Percentiles rank a stretch among this genome's conserved stretches.
Conservation (phyloP, 2,888 invertebrate genomes). For the Torymus auratus region DNA sequence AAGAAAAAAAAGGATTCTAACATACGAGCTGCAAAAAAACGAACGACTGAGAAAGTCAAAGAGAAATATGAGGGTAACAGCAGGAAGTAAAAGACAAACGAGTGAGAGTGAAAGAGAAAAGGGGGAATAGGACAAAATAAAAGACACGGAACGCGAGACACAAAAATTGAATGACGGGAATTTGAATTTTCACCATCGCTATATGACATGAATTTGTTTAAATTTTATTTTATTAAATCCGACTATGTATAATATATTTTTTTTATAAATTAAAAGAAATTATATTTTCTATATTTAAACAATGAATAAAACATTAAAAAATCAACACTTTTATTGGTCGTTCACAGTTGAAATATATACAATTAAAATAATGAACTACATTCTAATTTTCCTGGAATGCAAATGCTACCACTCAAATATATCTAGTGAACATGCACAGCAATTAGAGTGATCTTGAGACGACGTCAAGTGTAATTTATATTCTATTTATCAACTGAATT, state of each 20-base stretch:
- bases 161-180: too few relatives aligned
- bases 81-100: constrained; percentile 22
- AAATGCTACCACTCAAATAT: constrained; percentile 25
- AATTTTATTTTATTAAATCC: background rate
- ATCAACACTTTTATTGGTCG: too few relatives aligned
- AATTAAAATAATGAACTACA: constrained; percentile 5
- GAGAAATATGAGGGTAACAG: constrained; percentile 1
- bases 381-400: constrained; percentile 16
- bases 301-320: too few relatives aligned
- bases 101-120: constrained; percentile 1
- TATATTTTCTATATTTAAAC: too few relatives aligned
- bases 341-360: background rate
- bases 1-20: constrained; percentile 1
- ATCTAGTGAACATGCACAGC: constrained; percentile 20
- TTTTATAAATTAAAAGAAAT: too few relatives aligned
- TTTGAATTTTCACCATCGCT: too few relatives aligned
- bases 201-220: background rate
- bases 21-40: background rate
- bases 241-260: too few relatives aligned
- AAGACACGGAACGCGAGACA: background rate
- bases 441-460: constrained; percentile 47
- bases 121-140: background rate
- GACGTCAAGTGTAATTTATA: constrained; percentile 29
- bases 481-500: constrained; percentile 4
- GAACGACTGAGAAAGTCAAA: constrained; percentile 1